Evolutionary conservation across 2,113 vertebrate genomes (phyloP), one percentile per base, ranked within the genome.

Genomic region (Xenopus borealis): DNA sequence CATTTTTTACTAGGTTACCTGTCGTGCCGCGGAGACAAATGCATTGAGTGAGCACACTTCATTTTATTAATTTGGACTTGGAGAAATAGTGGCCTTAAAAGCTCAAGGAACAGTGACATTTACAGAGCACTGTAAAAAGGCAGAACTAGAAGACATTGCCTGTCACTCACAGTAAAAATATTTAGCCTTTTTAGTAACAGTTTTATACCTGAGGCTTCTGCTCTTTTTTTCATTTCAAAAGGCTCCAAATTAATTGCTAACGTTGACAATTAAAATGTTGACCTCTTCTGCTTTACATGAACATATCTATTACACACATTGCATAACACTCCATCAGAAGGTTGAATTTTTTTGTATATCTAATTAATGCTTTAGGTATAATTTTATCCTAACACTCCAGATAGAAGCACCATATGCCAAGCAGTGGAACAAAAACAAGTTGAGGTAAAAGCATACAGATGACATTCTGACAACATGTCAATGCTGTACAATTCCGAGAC

Each of bases 31-130:
- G 27, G 47, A 77, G 74, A 67, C 67, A 70, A 57, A 77, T 70
- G 59, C 69, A 77, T 59, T 14, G 46, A 77, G 61, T 77, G 74
- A 69, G 61, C 74, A 77, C 59, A 77, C 74, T 77, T 77, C 74
- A 64, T 77, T 70, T 77, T 77, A 77, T 77, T 77, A 69, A 77
- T 77, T 77, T 77, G 74, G 74, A 77, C 74, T 77, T 70, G 61
- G 74, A 77, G 74, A 77, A 77, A 77, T 70, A 77, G 74, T 77
- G 74, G 66, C 74, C 74, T 77, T 77, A 77, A 77, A 77, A 77
- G 74, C 74, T 77, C 69, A 62, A 57, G 74, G 66, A 77, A 77
- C 74, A 63, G 23, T 77, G 74, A 77, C 74, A 77, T 77, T 77
- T 77, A 77, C 74, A 77, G 74, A 77, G 74, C 74, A 57, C 59